phyloP scores from a whole-genome alignment of 2,888 invertebrate species.

The Drosophila gaucha region DNA sequence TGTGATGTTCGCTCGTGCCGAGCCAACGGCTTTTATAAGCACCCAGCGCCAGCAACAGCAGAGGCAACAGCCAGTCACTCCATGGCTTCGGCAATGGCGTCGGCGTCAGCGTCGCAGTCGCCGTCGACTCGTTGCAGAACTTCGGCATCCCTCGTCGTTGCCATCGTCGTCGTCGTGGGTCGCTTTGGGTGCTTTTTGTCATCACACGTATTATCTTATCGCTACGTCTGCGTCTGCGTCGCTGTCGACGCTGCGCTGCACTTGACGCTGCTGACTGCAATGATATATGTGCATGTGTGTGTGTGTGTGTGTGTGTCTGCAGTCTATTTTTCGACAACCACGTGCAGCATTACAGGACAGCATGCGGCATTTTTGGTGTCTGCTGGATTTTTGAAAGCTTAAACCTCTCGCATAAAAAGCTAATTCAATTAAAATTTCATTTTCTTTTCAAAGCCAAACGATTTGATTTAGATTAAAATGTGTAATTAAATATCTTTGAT shows the following conservation, averaged over 20 bases:
- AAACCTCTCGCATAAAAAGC: constrained; percentile 67
- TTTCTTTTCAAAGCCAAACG: not conserved
- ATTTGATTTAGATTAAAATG: not conserved
- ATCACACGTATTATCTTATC: constrained; percentile 71
- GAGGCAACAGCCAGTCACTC: constrained; percentile 18
- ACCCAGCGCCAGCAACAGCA: constrained; percentile 27
- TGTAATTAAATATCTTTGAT: not conserved
- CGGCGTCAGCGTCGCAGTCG: constrained; percentile 23
- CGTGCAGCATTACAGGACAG: constrained; percentile 67
- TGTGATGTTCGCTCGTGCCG: constrained; percentile 66
- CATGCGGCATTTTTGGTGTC: constrained; percentile 76
- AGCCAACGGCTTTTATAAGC: constrained; percentile 65
- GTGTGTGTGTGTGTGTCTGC: constrained; percentile 42
- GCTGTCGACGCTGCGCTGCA: constrained; percentile 54
- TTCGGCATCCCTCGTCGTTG: constrained; percentile 23
- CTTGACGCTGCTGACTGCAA: constrained; percentile 40
- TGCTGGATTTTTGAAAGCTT: constrained; percentile 61
- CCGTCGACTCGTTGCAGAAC: constrained; percentile 18
- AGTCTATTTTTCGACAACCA: constrained; percentile 67
- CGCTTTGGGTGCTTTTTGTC: constrained; percentile 78
- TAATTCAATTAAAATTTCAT: constrained; percentile 36
- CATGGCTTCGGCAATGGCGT: constrained; percentile 20
- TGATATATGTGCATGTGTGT: constrained; percentile 29
- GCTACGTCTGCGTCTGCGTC: constrained; percentile 48
- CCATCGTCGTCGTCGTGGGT: constrained; percentile 24